Evolutionary conservation across 2,888 invertebrate genomes (phyloP).

Genomic region (Harpalus rufipes): DNA sequence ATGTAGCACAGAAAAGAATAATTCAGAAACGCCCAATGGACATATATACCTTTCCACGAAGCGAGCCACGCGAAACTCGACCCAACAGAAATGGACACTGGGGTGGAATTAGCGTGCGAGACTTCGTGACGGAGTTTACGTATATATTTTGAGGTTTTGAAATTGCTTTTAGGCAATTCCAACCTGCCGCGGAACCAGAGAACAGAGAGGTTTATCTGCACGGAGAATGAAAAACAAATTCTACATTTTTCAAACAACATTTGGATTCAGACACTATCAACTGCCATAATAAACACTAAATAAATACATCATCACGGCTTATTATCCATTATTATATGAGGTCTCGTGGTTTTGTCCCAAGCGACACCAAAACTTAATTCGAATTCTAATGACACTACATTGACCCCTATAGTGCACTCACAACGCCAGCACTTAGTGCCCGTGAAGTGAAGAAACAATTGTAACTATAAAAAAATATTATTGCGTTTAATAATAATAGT

Average conservation of each 20-base stretch:
- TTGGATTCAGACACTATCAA: neutral
- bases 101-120: neutral
- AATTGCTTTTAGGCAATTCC: constrained; percentile 76
- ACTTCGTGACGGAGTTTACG: constrained; percentile 69
- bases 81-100: constrained; percentile 6
- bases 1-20: constrained; percentile 78
- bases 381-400: too few relatives aligned
- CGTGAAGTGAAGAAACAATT: too few relatives aligned
- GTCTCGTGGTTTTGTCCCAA: too few relatives aligned
- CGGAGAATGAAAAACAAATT: constrained; percentile 31
- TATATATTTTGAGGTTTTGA: constrained; percentile 75
- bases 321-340: too few relatives aligned
- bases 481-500: too few relatives aligned
- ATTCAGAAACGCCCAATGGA: constrained; percentile 78
- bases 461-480: too few relatives aligned
- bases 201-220: constrained; percentile 32
- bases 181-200: constrained; percentile 61
- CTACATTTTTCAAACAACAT: constrained; percentile 40
- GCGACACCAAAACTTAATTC: too few relatives aligned
- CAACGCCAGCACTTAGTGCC: too few relatives aligned
- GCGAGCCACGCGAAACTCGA: constrained; percentile 56
- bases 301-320: too few relatives aligned
- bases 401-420: too few relatives aligned
- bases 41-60: constrained; percentile 75
- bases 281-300: too few relatives aligned